A percentile compares a stretch with the other conserved stretches of the same genome.
Evolutionary conservation across 2,113 vertebrate species (phyloP).

Genomic region (Rostratula benghalensis): DNA sequence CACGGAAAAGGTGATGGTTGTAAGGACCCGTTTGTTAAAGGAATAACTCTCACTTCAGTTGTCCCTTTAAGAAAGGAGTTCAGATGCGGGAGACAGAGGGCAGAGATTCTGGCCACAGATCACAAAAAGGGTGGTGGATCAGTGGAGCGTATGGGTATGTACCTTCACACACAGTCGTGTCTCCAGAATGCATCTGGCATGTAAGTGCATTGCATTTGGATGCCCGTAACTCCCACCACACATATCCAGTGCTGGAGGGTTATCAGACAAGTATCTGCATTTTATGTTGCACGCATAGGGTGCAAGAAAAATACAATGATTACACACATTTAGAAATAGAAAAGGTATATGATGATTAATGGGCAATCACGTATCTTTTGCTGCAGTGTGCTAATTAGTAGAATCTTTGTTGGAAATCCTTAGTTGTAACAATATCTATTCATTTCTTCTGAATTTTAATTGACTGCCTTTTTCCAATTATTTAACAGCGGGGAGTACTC

Average conservation of each 20-base stretch:
- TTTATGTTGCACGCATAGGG: background rate
- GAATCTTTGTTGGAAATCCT: background rate
- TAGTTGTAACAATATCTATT: background rate
- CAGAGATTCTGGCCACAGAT: background rate
- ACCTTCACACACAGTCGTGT: rapidly evolving
- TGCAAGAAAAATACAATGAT: background rate
- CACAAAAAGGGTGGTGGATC: background rate
- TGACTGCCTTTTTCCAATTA: conserved; percentile 16
- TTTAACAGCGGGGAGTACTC: background rate
- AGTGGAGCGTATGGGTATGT: rapidly evolving
- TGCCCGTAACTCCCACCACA: background rate
- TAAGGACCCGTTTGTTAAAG: background rate
- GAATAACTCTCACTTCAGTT: background rate
- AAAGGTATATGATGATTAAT: background rate
- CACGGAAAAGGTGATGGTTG: background rate
- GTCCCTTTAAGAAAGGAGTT: background rate
- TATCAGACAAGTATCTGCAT: background rate
- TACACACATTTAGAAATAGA: background rate
- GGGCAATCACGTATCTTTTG: background rate
- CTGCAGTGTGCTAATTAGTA: background rate
- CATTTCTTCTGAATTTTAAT: background rate
- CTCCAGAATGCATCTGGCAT: rapidly evolving
- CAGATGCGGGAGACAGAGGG: background rate
- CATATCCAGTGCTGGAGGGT: background rate
- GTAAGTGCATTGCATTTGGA: background rate